Evolutionary conservation across 2,113 vertebrate species (phyloP), one percentile per base, ranked within the genome.

Genomic region (Chionis minor): DNA sequence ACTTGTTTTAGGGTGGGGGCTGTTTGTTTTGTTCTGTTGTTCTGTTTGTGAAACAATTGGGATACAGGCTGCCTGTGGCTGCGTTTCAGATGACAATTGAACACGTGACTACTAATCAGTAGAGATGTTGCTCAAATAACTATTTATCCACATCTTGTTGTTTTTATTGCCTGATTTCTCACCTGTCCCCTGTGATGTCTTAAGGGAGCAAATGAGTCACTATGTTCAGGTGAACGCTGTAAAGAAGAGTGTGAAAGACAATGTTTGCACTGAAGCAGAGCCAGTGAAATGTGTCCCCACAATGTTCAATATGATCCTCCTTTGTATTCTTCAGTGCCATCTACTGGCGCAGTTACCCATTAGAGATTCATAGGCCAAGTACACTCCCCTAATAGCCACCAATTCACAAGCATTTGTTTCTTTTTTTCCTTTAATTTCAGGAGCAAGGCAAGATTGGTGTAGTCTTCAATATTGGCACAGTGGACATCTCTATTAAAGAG

Each of bases 381-480:
- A 54, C 27, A n/a, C 49, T 47, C 89, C 74, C 51, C 38, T 47
- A 85, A 40, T 35, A n/a, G 18, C 22, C 86, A 62, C 24, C 92
- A 92, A 91, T 84, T 95, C 90, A n/a, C 61, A 79, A 78, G 10
- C 10, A 23, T 70, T 51, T 93, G 40, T 72, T 82, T 86, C 61
- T 86, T 96, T 82, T 44, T 65, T 88, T 59, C 75, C 88, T 95
- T 97, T 79, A 72, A 55, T 95, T 96, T 88, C 86, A 99, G 99
- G 99, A 99, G 96, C 99, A 99, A 98, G 99, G 99, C 65, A 99
- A 99, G 97, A 99, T 99, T 62, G 99, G 99, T 38, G 99, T 99
- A 81, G 99, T 99, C 32, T 99, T 99, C 97, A 99, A 99, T 97
- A 99, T 99, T 33, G 99, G 99, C 54, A 99, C 99, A 4, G 98